Percentiles rank a stretch among this genome's conserved stretches.
Evolutionary conservation across 2,797 vertebrate genomes (phyloP).

Genomic region (Lepidocolaptes lacrymiger): DNA sequence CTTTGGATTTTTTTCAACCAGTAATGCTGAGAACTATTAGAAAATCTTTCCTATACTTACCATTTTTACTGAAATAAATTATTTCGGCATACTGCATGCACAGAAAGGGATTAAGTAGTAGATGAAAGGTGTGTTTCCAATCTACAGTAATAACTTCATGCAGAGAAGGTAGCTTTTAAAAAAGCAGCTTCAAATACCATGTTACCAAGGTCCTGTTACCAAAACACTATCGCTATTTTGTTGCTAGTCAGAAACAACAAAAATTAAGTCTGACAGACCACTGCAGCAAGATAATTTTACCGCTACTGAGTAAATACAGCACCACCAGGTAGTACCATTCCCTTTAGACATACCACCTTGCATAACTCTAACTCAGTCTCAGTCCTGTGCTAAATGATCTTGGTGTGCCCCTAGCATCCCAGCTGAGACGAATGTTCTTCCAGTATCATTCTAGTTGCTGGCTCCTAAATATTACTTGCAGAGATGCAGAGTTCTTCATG

Average conservation of each 20-base stretch:
- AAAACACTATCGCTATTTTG: background rate
- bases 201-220: background rate
- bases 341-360: background rate
- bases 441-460: background rate
- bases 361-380: background rate
- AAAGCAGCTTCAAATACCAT: background rate
- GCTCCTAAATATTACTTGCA: background rate
- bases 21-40: background rate
- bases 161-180: background rate
- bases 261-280: background rate
- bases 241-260: background rate
- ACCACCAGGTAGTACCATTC: background rate
- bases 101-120: background rate
- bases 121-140: background rate
- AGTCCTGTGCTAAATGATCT: background rate
- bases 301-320: background rate
- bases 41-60: background rate
- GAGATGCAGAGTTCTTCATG: background rate
- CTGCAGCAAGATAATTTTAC: background rate
- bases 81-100: background rate
- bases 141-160: background rate
- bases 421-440: background rate
- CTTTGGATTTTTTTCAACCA: background rate
- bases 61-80: background rate
- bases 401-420: background rate